Conservation (phyloP, 2,888 invertebrate genomes). For the Brachypterus glaber region DNA sequence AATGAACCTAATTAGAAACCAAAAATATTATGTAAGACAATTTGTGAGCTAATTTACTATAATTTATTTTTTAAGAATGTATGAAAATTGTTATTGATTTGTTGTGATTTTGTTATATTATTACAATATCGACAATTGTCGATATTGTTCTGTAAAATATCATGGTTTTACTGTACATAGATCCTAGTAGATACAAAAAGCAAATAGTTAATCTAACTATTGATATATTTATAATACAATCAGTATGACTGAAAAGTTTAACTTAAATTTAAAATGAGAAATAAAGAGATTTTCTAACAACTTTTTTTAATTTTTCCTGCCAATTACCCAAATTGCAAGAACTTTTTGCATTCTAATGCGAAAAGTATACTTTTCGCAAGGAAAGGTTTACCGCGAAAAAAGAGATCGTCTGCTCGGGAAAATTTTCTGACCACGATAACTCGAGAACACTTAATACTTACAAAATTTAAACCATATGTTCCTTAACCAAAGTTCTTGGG, state of each 20-base stretch:
- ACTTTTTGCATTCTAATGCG: too few relatives aligned
- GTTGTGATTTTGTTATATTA: conserved; percentile 26
- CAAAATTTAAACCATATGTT: too few relatives aligned
- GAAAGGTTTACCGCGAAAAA: too few relatives aligned
- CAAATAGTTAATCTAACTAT: conserved; percentile 39
- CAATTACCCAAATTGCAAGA: too few relatives aligned
- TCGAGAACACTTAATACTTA: too few relatives aligned
- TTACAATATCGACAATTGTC: conserved; percentile 23
- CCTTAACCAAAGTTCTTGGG: too few relatives aligned
- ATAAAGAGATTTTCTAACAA: conserved; percentile 32
- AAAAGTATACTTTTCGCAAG: too few relatives aligned
- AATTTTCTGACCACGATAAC: too few relatives aligned
- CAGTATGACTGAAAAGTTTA: conserved; percentile 37
- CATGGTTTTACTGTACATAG: conserved; percentile 39
- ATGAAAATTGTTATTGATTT: conserved; percentile 17
- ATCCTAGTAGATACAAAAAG: conserved; percentile 35
- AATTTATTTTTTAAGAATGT: conserved; percentile 2
- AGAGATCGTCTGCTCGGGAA: too few relatives aligned
- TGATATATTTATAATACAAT: conserved; percentile 42
- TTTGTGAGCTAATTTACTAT: conserved; percentile 1
- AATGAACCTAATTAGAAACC: too few relatives aligned
- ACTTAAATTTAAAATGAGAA: conserved; percentile 32
- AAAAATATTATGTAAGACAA: conserved; percentile 1
- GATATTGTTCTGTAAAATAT: conserved; percentile 31
- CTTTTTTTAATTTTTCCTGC: neutral